phyloP scores from a whole-genome alignment of 2,113 vertebrate genomes.

The Haemorhous mexicanus region DNA sequence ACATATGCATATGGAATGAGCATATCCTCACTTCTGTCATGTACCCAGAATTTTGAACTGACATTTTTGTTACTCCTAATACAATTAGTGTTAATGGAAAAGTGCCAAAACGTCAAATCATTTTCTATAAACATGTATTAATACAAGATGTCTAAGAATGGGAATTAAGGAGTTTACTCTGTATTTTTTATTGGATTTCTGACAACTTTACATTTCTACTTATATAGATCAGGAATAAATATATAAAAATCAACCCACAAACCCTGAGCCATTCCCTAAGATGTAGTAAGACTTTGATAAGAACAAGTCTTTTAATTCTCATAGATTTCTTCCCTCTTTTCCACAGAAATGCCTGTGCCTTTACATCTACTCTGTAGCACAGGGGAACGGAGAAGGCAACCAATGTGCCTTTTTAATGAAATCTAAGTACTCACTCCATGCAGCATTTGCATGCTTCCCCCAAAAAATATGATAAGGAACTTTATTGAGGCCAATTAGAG shows the following conservation, averaged over 20 bases:
- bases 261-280: neutral
- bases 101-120: slow-evolving; percentile 34
- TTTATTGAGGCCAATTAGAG: neutral
- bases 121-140: slow-evolving; percentile 13
- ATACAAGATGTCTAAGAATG: neutral
- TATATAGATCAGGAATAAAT: neutral
- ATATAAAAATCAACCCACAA: neutral
- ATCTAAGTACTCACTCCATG: neutral
- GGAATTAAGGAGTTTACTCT: neutral
- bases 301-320: neutral
- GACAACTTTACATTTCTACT: neutral
- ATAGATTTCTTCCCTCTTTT: neutral
- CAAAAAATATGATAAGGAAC: too few species aligned
- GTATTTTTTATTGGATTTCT: neutral
- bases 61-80: slow-evolving; percentile 2
- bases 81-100: slow-evolving; percentile 7
- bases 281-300: neutral
- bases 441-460: neutral
- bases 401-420: neutral
- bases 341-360: neutral
- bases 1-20: neutral
- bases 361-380: neutral
- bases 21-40: neutral
- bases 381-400: neutral
- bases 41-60: slow-evolving; percentile 18